These are phyloP conservation scores for Bembecia ichneumoniformis DNA, from an alignment of 2,888 invertebrate species.

Conservation along the genomic window DNA sequence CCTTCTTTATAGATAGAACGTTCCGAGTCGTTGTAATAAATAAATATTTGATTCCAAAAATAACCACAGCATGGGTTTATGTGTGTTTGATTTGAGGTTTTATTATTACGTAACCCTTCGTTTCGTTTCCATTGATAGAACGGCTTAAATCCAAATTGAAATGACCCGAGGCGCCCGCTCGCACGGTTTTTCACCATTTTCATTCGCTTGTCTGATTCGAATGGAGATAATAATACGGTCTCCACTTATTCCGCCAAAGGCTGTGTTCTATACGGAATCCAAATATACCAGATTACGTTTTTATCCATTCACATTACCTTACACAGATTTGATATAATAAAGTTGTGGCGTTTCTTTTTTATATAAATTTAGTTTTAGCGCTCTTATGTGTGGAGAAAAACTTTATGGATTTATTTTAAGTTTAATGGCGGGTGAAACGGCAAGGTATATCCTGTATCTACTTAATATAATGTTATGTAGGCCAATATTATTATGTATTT, in stretches of 20 bases:
- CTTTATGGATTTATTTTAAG: too few species aligned
- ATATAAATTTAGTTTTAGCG: neutral
- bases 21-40: too few species aligned
- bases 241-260: neutral
- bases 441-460: too few species aligned
- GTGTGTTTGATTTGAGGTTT: neutral
- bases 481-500: too few species aligned
- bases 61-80: too few species aligned
- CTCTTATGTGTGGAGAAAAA: too few species aligned
- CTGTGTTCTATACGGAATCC: too few species aligned
- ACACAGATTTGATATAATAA: neutral
- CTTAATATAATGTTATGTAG: too few species aligned
- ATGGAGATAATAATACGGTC: neutral
- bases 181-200: neutral
- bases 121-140: neutral
- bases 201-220: neutral
- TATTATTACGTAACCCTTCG: neutral
- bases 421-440: too few species aligned
- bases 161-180: constrained; percentile 11
- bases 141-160: constrained; percentile 9
- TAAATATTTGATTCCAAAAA: too few species aligned
- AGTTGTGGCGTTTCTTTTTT: neutral
- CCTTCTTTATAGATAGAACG: too few species aligned
- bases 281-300: too few species aligned
- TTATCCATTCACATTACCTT: neutral